Conservation (phyloP, 2,797 vertebrate species). For the Spea hammondii region DNA sequence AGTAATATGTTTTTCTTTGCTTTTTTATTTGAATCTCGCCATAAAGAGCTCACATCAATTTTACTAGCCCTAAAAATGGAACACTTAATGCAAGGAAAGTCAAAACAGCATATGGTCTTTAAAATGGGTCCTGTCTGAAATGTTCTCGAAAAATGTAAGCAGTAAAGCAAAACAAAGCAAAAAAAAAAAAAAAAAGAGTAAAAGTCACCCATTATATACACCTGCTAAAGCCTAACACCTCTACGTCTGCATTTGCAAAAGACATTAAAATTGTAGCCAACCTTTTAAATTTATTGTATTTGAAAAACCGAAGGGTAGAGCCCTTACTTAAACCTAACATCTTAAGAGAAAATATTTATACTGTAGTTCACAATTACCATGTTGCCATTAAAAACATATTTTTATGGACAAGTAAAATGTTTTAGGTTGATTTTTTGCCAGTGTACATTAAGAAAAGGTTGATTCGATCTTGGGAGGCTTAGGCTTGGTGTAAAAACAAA, state of each 20-base stretch:
- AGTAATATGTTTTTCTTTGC: constrained; percentile 3
- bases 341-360: constrained; percentile 41
- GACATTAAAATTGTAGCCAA: constrained; percentile 43
- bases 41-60: constrained; percentile 26
- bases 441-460: background rate
- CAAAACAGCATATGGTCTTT: constrained; percentile 20
- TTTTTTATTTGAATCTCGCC: constrained; percentile 1
- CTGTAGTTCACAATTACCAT: constrained; percentile 37
- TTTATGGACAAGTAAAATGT: constrained; percentile 25
- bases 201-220: constrained; percentile 39
- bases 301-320: constrained; percentile 34
- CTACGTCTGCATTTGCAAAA: constrained; percentile 39
- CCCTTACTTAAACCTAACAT: constrained; percentile 19
- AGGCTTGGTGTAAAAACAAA: too few species aligned
- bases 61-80: constrained; percentile 37
- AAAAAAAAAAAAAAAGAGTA: constrained; percentile 27
- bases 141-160: constrained; percentile 9
- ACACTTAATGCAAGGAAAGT: constrained; percentile 35
- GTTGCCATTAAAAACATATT: constrained; percentile 45
- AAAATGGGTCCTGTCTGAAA: constrained; percentile 11
- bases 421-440: constrained; percentile 7
- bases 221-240: constrained; percentile 50
- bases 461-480: background rate
- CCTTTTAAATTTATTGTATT: constrained; percentile 49
- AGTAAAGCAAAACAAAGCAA: constrained; percentile 34